These are phyloP conservation scores for Diaprepes abbreviatus DNA, from an alignment of 2,888 invertebrate species.

Conservation along the genomic window DNA sequence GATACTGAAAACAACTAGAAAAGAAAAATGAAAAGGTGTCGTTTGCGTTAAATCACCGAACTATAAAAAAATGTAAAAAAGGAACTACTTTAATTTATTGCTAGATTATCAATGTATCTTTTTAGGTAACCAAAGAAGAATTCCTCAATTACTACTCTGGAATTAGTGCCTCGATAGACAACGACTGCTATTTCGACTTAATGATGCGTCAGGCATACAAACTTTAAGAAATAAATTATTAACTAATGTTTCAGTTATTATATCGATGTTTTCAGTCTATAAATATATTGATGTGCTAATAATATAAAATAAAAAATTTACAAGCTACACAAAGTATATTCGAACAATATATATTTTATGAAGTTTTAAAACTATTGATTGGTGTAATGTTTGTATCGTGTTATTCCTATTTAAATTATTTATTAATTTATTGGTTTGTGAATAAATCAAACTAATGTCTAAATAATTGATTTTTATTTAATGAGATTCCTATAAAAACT, in stretches of 20 bases:
- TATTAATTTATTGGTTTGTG: not conserved
- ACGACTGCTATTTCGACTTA: slow-evolving; percentile 93
- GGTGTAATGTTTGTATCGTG: not conserved
- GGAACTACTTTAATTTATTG: too few relatives aligned
- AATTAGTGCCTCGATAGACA: slow-evolving; percentile 95
- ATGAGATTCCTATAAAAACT: slow-evolving; percentile 5
- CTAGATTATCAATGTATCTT: slow-evolving; percentile 53
- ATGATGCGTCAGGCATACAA: slow-evolving; percentile 95
- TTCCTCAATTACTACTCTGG: slow-evolving; percentile 94
- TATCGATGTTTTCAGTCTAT: slow-evolving; percentile 5
- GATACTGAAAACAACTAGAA: too few relatives aligned
- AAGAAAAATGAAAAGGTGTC: too few relatives aligned
- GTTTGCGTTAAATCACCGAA: too few relatives aligned
- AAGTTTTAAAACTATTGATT: not conserved
- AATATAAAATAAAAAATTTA: too few relatives aligned
- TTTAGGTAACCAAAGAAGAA: slow-evolving; percentile 92
- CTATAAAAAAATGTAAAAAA: too few relatives aligned
- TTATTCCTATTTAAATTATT: slow-evolving; percentile 23
- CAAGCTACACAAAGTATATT: too few relatives aligned
- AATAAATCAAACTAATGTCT: slow-evolving; percentile 10
- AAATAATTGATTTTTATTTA: slow-evolving; percentile 3
- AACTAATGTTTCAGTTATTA: not conserved
- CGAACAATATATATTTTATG: not conserved
- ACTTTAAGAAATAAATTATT: slow-evolving; percentile 71
- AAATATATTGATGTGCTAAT: not conserved